A percentile compares a stretch with the other conserved stretches of the same genome.
phyloP scores from a whole-genome alignment of 2,113 vertebrate species.

The Symphodus melops region DNA sequence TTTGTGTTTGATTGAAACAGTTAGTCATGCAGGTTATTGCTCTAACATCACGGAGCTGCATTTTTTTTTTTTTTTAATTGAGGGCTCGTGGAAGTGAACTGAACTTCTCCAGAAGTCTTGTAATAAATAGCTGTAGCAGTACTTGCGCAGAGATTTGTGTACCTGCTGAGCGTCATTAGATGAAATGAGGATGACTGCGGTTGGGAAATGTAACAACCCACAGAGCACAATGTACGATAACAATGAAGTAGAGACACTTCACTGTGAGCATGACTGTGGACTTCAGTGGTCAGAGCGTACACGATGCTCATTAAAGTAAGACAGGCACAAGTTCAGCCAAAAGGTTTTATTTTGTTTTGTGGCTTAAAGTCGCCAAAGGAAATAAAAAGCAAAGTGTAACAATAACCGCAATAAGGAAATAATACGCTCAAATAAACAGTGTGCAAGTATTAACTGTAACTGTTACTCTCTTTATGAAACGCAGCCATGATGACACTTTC shows the following conservation, averaged over 20 bases:
- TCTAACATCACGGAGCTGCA: background rate
- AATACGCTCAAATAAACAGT: background rate
- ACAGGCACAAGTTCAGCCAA: conserved; percentile 17
- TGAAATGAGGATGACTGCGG: background rate
- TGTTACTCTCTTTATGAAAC: background rate
- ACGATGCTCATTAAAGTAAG: conserved; percentile 42
- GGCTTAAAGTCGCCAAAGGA: conserved; percentile 11
- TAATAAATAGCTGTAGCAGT: background rate
- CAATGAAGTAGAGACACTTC: conserved; percentile 30
- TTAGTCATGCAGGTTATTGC: background rate
- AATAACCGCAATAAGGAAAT: conserved; percentile 6
- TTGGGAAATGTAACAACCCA: conserved; percentile 21
- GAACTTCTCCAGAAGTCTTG: background rate
- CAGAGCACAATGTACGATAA: conserved; percentile 28
- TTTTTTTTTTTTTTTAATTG: too few species aligned
- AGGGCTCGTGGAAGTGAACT: background rate
- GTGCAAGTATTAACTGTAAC: conserved; percentile 8
- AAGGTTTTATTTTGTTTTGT: conserved; percentile 22
- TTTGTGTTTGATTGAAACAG: conserved; percentile 30
- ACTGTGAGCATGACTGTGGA: conserved; percentile 23
- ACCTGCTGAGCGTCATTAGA: conserved; percentile 12
- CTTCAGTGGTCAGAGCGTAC: conserved; percentile 20
- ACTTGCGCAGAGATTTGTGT: conserved; percentile 20
- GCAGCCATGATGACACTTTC: too few species aligned
- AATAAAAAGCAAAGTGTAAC: conserved; percentile 24